Conservation (phyloP, 2,888 invertebrate species). For the Drosophila peninsularis region DNA sequence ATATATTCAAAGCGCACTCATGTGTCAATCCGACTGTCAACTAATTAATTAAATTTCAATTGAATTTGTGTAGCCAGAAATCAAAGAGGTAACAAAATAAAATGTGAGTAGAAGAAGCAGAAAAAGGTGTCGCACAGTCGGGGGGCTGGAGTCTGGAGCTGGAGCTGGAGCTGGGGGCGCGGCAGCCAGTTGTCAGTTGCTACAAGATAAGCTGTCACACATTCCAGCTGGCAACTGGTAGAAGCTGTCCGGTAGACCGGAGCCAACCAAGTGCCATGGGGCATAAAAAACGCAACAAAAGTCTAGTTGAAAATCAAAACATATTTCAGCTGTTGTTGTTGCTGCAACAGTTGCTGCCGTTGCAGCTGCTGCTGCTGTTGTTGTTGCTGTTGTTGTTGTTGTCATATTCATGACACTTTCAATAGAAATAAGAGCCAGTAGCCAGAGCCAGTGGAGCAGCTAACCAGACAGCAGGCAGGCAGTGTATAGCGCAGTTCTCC, state of each 20-base stretch:
- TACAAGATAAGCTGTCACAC: slow-evolving; percentile 83
- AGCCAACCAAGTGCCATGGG: slow-evolving; percentile 13
- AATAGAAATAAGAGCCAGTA: slow-evolving; percentile 77
- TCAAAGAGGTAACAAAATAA: slow-evolving; percentile 30
- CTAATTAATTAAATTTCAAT: slow-evolving; percentile 84
- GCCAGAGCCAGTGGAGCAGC: slow-evolving; percentile 45
- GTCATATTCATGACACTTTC: slow-evolving; percentile 75
- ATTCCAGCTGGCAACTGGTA: slow-evolving; percentile 54
- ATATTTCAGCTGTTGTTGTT: slow-evolving; percentile 48
- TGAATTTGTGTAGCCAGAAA: slow-evolving; percentile 81
- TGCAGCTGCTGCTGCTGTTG: slow-evolving; percentile 18
- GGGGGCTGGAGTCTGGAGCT: slow-evolving; percentile 43
- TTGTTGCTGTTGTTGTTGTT: slow-evolving; percentile 49
- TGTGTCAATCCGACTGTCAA: slow-evolving; percentile 83
- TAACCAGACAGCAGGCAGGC: slow-evolving; percentile 50
- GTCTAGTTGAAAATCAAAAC: slow-evolving; percentile 80
- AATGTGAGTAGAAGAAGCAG: slow-evolving; percentile 11
- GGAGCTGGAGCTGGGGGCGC: slow-evolving; percentile 42
- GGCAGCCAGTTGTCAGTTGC: slow-evolving; percentile 79
- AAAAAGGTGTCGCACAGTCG: slow-evolving; percentile 69
- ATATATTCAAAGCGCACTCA: slow-evolving; percentile 56
- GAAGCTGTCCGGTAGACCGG: slow-evolving; percentile 32
- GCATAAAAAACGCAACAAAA: slow-evolving; percentile 66
- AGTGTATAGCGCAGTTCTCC: slow-evolving; percentile 30
- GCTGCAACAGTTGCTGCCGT: slow-evolving; percentile 10